Percentiles rank a stretch among this genome's conserved stretches.
These are phyloP conservation scores for Cygnus atratus DNA, from an alignment of 2,113 vertebrate species.

Conservation along the genomic window DNA sequence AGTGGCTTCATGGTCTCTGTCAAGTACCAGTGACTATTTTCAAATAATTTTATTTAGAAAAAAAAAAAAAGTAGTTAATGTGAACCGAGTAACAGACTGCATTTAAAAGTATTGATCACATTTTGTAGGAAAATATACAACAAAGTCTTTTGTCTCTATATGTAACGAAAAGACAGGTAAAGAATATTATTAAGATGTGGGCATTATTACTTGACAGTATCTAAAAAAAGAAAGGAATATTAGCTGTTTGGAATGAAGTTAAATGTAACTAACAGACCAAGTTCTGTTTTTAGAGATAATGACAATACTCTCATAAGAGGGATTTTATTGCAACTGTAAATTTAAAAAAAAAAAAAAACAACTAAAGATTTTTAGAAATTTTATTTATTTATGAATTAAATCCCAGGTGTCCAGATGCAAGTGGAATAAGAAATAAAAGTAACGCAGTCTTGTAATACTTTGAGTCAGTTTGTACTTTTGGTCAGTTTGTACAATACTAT, in stretches of 20 bases:
- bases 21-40: neutral
- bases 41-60: neutral
- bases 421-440: neutral
- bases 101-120: slow-evolving; percentile 5
- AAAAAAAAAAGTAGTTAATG: neutral
- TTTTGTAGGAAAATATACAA: neutral
- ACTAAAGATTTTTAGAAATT: neutral
- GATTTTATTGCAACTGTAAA: neutral
- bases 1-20: neutral
- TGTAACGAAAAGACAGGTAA: slow-evolving; percentile 4
- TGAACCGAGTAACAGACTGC: neutral
- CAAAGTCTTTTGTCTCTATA: neutral
- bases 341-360: neutral
- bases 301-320: neutral
- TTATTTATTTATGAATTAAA: neutral
- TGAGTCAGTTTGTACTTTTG: neutral
- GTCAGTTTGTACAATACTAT: no score
- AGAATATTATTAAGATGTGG: neutral
- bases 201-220: neutral
- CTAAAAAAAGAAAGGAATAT: neutral
- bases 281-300: neutral
- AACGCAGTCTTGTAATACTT: neutral
- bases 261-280: neutral
- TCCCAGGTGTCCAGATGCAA: neutral
- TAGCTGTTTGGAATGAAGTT: neutral